Percentiles rank a stretch among this genome's conserved stretches.
Evolutionary conservation across 2,888 invertebrate genomes (phyloP).

Genomic region (Venusia cambrica): DNA sequence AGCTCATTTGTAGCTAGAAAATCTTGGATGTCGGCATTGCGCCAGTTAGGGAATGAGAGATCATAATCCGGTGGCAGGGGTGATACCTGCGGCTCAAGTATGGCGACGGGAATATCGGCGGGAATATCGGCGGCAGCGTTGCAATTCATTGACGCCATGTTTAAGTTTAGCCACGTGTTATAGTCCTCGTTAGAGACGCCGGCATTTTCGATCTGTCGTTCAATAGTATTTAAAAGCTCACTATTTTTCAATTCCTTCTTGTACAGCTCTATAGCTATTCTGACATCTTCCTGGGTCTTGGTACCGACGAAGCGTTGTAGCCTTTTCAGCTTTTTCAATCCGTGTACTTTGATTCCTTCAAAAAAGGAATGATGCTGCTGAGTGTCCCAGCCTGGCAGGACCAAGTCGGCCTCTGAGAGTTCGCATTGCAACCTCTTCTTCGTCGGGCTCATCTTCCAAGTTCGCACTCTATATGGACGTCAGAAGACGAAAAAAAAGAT

Average conservation of each 20-base stretch:
- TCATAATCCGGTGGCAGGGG: not conserved
- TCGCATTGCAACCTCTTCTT: constrained; percentile 4
- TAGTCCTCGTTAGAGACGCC: constrained; percentile 8
- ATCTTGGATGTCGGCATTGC: constrained; percentile 9
- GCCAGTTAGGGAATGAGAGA: constrained; percentile 11
- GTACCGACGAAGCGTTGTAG: constrained; percentile 13
- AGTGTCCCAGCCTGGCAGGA: constrained; percentile 9
- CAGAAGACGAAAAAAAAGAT: not conserved
- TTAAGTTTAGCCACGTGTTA: constrained; percentile 8
- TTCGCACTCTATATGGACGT: constrained; percentile 5
- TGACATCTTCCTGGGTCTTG: constrained; percentile 13
- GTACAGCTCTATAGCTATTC: constrained; percentile 13
- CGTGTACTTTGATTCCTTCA: constrained; percentile 9
- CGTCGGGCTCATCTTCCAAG: constrained; percentile 8
- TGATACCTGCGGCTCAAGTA: constrained; percentile 4
- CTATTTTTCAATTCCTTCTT: constrained; percentile 9
- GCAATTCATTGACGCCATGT: constrained; percentile 6
- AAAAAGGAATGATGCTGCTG: constrained; percentile 10
- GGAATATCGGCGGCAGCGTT: not conserved
- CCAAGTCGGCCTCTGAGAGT: constrained; percentile 5
- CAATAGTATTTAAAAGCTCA: constrained; percentile 7
- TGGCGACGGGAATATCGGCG: too few relatives aligned
- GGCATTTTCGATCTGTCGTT: constrained; percentile 11
- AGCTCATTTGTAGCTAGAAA: constrained; percentile 11
- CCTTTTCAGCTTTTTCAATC: constrained; percentile 13